Conservation (phyloP, 2,797 vertebrate genomes). For the Gambusia yucatana region DNA sequence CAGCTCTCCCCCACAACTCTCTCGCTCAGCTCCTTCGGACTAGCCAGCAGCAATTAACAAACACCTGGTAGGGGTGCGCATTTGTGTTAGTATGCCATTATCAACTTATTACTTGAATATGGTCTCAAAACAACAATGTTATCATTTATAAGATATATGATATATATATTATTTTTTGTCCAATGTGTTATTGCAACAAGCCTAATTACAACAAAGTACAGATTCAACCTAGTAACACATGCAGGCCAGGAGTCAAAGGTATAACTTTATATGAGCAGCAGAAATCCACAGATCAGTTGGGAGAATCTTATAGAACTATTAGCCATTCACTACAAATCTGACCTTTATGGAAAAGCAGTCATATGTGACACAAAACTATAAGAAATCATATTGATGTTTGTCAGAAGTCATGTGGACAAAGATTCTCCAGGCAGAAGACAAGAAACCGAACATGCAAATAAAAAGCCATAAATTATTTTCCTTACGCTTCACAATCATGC, state of each 20-base stretch:
- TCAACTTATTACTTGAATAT: too few relatives aligned
- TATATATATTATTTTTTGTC: too few relatives aligned
- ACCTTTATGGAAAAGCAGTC: not conserved
- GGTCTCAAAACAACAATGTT: too few relatives aligned
- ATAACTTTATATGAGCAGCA: not conserved
- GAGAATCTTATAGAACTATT: not conserved
- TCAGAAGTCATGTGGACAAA: not conserved
- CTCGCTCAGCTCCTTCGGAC: too few relatives aligned
- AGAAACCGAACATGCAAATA: not conserved
- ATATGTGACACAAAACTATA: not conserved
- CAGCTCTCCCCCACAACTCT: too few relatives aligned
- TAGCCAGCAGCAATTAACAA: too few relatives aligned
- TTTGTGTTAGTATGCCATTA: too few relatives aligned
- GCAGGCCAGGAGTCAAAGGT: not conserved
- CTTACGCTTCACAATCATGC: not conserved
- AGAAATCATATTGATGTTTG: not conserved
- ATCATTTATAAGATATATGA: too few relatives aligned
- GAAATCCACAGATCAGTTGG: not conserved
- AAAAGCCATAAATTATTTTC: too few relatives aligned
- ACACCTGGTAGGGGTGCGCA: too few relatives aligned
- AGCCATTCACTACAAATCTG: not conserved
- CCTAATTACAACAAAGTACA: not conserved
- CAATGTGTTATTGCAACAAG: too few relatives aligned
- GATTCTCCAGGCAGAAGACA: not conserved
- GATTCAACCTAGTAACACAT: not conserved